Evolutionary conservation across 2,113 vertebrate genomes (phyloP).

Genomic region (Heterocephalus glaber): DNA sequence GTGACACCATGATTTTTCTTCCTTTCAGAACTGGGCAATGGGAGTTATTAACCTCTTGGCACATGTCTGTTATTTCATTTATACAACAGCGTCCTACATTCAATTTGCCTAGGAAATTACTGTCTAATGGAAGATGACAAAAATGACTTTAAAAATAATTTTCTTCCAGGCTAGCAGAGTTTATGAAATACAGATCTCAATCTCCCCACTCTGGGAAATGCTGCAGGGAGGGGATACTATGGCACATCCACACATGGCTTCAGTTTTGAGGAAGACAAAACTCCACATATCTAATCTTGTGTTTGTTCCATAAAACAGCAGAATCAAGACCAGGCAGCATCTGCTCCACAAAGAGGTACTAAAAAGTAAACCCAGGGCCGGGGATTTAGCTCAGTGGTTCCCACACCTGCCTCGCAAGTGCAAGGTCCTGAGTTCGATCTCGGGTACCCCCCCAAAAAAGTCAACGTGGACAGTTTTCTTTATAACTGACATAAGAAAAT

Average conservation of each 20-base stretch:
- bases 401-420: too few species aligned
- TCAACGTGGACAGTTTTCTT: background rate
- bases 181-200: slow-evolving; percentile 48
- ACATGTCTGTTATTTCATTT: slow-evolving; percentile 63
- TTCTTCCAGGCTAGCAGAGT: slow-evolving; percentile 46
- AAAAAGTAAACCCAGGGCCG: too few species aligned
- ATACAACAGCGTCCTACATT: slow-evolving; percentile 60
- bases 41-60: slow-evolving; percentile 69
- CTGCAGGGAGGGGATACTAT: background rate
- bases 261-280: background rate
- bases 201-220: background rate
- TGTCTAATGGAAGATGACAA: slow-evolving; percentile 69
- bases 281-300: background rate
- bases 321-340: background rate
- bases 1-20: slow-evolving; percentile 61
- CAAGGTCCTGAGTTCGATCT: too few species aligned
- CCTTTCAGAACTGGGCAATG: slow-evolving; percentile 18
- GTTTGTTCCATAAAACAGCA: background rate
- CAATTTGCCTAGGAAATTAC: slow-evolving; percentile 60
- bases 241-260: fast-evolving
- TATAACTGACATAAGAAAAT: background rate
- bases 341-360: background rate
- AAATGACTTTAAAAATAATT: slow-evolving; percentile 70
- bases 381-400: too few species aligned
- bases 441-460: too few species aligned